Base-by-base conservation (phyloP, 2,888 invertebrate species). In the Sminthurides aquaticus region DNA sequence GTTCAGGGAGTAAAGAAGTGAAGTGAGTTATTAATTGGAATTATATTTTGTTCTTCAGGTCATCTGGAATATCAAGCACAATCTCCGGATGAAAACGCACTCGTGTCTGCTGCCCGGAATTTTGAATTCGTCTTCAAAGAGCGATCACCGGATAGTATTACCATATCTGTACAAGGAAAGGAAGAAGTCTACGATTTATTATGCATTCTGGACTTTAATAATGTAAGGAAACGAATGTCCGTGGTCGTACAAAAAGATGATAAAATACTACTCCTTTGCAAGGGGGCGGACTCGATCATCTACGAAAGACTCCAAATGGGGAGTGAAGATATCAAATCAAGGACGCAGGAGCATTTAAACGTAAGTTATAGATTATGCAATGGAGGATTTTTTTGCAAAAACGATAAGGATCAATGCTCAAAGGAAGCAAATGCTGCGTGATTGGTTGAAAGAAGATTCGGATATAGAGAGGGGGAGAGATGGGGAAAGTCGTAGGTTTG, bases 171-270 rank as follows among this genome's bases (percentile, higher is more conserved):
- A 75, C 77, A 80, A 72, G 84, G 83, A 0, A 74, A 78, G 64
- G 78, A 78, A 64, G 81, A 82, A 77, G 79, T 79, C 1, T 96
- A 97, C 81, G 95, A 99, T 80, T 84, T 99, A 76, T 84, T 99
- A 75, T 93, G 93, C 81, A 99, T 99, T 80, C 85, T 99, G 78
- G 99, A 99, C 83, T 99, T 99, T 82, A 97, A 99, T 84, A 99
- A 99, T 82, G 91, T 95, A 75, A 85, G 99, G 76, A 99, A 99
- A 82, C 84, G 99, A 79, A 99, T 99, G 99, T 98, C 98, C 74
- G 98, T 98, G 77, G 90, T 93, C 78, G 82, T 93, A 76, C 84
- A 90, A 77, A 25, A 48, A 79, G 88, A 90, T 79, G 88, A 89
- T 73, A 85, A 87, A 78, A 84, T 92, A 77, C 85, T 88, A 78